Base-by-base conservation (phyloP, 2,113 vertebrate species). In the Gnathonemus echidnorhynchus region DNA sequence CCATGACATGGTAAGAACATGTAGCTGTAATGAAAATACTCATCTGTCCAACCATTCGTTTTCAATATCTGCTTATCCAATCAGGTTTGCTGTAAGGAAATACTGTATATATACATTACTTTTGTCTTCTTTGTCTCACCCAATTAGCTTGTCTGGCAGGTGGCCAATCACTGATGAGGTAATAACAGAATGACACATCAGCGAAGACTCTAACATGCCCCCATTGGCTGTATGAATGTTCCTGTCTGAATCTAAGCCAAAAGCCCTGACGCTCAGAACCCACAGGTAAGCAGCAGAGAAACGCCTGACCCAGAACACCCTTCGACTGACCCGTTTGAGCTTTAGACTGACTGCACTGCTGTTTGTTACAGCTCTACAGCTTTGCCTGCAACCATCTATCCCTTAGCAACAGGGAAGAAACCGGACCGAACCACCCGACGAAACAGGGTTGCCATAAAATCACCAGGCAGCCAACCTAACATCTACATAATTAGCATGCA, bases 31-130 rank as follows among this genome's bases (percentile, higher is more conserved):
- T n/a, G 45, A 45, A 48, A 48, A 85, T 48, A 46, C 83, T 48
- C 24, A 48, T n/a, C 45, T 24, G 39, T 48, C 21, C 21, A 24
- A 46, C 83, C 83, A 85, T 45, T 48, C 83, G 3, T 85, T 85
- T 85, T 85, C 17, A 46, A 85, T 85, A 46, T 46, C 42, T 46
- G 83, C 83, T 85, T 85, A 85, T 85, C 83, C 42, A 46, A 85
- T 45, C 83, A 24, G 83, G 8, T 39, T 85, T 46, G 21, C 83
- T 10, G 42, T 48, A 48, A 39, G 39, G 21, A 48, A 85, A n/a
- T 48, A 46, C 83, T 85, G 83, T 11, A 85, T 85, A 85, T 83
- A 46, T 46, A 46, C 83, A 85, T 85, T 45, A 48, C 83, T 46
- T 85, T 48, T 48, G 35, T 46, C 39, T 24, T n/a, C 83, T 24